A percentile compares a stretch with the other conserved stretches of the same genome.
phyloP scores from a whole-genome alignment of 2,888 invertebrate genomes.

The Cataglyphis livida region DNA sequence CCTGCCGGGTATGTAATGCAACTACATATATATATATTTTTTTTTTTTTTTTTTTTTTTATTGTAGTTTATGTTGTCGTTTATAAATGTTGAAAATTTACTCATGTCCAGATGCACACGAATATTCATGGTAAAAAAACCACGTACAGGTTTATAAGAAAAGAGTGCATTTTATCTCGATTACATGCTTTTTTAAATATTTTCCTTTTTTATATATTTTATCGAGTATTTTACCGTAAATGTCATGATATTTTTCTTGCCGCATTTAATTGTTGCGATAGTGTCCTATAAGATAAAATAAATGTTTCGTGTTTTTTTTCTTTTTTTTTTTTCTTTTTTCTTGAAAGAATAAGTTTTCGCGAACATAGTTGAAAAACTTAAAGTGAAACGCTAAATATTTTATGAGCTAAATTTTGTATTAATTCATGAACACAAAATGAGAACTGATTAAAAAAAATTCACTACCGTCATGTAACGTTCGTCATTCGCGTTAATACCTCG shows the following conservation, averaged over 20 bases:
- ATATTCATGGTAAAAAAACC: background rate
- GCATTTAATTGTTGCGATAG: conserved; percentile 16
- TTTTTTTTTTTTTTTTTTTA: conserved; percentile 17
- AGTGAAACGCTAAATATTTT: conserved; percentile 4
- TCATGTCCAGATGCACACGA: conserved; percentile 54
- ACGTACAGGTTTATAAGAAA: conserved; percentile 1
- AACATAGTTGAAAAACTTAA: conserved; percentile 18
- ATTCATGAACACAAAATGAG: conserved; percentile 31
- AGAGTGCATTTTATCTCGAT: background rate
- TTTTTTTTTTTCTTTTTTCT: background rate
- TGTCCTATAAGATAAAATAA: conserved; percentile 4
- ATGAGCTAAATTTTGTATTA: conserved; percentile 17
- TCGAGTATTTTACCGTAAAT: background rate
- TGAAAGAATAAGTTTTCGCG: background rate
- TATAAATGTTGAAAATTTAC: conserved; percentile 68
- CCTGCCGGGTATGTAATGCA: conserved; percentile 45
- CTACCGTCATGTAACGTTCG: conserved; percentile 54
- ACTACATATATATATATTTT: conserved; percentile 35
- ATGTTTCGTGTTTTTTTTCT: background rate
- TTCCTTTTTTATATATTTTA: background rate
- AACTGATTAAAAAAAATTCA: conserved; percentile 16
- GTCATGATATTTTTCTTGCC: background rate
- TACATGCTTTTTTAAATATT: background rate
- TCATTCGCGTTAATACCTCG: conserved; percentile 53
- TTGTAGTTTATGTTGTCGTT: conserved; percentile 60